Conservation (phyloP, 2,797 vertebrate genomes). For the Pteropus rufus region DNA sequence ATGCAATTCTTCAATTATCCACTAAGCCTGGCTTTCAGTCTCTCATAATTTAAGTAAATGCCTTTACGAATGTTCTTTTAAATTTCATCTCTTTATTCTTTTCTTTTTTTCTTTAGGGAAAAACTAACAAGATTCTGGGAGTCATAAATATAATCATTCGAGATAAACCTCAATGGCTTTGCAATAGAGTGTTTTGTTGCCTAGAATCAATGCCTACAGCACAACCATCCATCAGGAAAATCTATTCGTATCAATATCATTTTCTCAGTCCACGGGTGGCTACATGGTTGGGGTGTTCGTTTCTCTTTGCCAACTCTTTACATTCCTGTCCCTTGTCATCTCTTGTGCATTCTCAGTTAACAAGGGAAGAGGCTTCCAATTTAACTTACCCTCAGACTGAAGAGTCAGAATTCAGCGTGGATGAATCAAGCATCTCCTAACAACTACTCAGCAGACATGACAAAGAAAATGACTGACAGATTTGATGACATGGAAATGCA, state of each 20-base stretch:
- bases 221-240: background rate
- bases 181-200: background rate
- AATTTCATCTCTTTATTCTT: slow-evolving; percentile 31
- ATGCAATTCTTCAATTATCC: slow-evolving; percentile 72
- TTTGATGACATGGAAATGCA: background rate
- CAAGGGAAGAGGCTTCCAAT: background rate
- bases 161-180: background rate
- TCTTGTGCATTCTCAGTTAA: background rate
- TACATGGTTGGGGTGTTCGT: accelerated
- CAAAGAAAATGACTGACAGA: background rate
- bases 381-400: background rate
- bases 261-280: background rate
- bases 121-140: background rate
- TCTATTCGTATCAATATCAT: background rate
- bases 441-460: background rate
- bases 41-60: slow-evolving; percentile 61
- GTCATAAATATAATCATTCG: slow-evolving; percentile 43
- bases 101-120: slow-evolving; percentile 1
- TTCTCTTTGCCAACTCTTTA: background rate
- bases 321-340: background rate
- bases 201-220: background rate
- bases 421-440: background rate
- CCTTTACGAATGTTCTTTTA: slow-evolving; percentile 62
- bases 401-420: background rate
- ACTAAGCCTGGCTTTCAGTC: slow-evolving; percentile 32